Conservation (phyloP, 2,113 vertebrate genomes). For the Corynorhinus townsendii region DNA sequence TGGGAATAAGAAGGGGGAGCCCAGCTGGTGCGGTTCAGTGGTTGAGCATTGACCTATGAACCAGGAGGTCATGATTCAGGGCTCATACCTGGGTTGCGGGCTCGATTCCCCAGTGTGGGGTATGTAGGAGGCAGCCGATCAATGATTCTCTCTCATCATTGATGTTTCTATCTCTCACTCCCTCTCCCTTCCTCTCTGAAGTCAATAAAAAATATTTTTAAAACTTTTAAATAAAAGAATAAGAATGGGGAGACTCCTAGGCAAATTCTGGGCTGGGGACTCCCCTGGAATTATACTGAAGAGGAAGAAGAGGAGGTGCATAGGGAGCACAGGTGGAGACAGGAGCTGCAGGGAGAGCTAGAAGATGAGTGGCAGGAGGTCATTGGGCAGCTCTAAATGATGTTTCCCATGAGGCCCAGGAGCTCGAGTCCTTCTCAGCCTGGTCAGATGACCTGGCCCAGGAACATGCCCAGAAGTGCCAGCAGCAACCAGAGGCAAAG, state of each 20-base stretch:
- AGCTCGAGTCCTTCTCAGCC: conserved; percentile 84
- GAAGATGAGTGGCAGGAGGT: conserved; percentile 86
- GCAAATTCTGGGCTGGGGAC: conserved; percentile 79
- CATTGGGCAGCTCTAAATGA: conserved; percentile 85
- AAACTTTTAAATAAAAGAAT: conserved; percentile 66
- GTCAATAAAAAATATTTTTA: too few species aligned
- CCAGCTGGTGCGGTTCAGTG: too few species aligned
- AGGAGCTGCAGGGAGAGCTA: conserved; percentile 87
- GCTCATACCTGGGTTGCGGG: too few species aligned
- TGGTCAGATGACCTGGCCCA: conserved; percentile 86
- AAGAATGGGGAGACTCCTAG: conserved; percentile 85
- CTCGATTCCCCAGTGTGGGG: too few species aligned
- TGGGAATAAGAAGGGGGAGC: conserved; percentile 57
- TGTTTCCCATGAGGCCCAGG: conserved; percentile 73
- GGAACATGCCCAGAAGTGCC: conserved; percentile 81
- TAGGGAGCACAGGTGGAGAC: conserved; percentile 80
- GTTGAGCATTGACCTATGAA: too few species aligned
- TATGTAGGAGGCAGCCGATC: too few species aligned
- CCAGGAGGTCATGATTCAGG: too few species aligned
- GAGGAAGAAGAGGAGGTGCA: conserved; percentile 27
- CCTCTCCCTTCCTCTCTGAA: too few species aligned
- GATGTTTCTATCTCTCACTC: too few species aligned
- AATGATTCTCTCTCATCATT: too few species aligned
- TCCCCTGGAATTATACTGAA: conserved; percentile 58
- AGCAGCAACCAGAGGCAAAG: not conserved